Evolutionary conservation across 1,140 invertebrate species (phyloP), one percentile per base, ranked within the genome.

Genomic region (Bombus haemorrhoidalis): DNA sequence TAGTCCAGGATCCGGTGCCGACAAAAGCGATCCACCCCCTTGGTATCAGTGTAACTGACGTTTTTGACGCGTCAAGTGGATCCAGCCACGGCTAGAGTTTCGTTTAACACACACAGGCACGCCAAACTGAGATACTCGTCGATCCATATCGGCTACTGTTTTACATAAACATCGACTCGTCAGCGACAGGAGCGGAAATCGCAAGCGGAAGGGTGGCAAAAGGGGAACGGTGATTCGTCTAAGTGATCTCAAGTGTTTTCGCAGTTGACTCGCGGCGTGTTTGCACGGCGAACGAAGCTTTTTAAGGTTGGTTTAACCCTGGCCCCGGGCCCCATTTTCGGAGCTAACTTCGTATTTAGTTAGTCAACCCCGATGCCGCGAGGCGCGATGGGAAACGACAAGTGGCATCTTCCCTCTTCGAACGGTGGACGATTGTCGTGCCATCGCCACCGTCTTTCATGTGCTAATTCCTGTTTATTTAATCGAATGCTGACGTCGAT

Each of bases 351-450:
- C 88, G 91, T 95, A 95, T 95, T 95, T 95, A 94, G 95, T 94
- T 94, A 95, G 94, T 94, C 94, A 94, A 94, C 92, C 92, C 93
- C 91, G 91, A n/a, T 22, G 91, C 94, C 94, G 92, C 91, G 91
- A 94, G 94, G 93, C 94, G 92, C 93, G 91, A 93, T 94, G 94
- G 92, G 94, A 95, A 95, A 94, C 92, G 93, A 94, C 94, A 95
- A 95, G 94, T 95, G 95, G 91, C 92, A 69, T 82, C 28, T 76
- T 62, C 76, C 41, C 59, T 71, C 39, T 34, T 10, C 39, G 18
- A 32, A 32, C 18, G 6, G 37, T 43, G n/a, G 53, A 72, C 69
- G 86, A 73, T 86, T 64, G 53, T 83, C 76, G 73, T 53, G 47
- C 47, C 47, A 53, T 53, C 6, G 18, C 18, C 18, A 22, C 32